These are phyloP conservation scores for Piscicola geometra DNA, from an alignment of 2,888 invertebrate genomes.

Conservation along the genomic window DNA sequence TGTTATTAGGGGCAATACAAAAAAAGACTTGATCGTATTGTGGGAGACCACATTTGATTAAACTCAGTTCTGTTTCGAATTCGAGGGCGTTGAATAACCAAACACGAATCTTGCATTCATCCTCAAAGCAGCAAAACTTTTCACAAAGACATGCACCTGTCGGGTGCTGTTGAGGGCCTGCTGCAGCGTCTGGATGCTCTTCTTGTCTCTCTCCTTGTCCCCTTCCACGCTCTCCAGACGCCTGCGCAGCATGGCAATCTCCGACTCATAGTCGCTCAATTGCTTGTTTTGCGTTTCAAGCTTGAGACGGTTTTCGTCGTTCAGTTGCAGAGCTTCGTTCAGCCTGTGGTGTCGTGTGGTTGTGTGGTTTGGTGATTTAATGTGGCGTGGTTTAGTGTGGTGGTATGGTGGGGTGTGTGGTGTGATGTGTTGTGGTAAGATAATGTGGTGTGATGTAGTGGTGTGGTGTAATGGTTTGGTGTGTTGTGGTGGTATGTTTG, in stretches of 20 bases:
- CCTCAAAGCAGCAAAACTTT: not conserved
- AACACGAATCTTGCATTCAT: not conserved
- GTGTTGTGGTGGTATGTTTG: too few species aligned
- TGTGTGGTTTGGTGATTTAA: too few species aligned
- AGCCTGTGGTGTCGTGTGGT: conserved; percentile 46
- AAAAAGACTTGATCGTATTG: too few species aligned
- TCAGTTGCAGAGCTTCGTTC: conserved; percentile 49
- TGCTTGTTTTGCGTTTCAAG: conserved; percentile 57
- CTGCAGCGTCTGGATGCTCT: conserved; percentile 52
- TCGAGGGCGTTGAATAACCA: too few species aligned
- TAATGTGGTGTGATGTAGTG: too few species aligned
- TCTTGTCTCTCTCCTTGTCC: conserved; percentile 53
- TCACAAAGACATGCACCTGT: conserved; percentile 48
- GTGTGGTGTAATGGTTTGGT: not conserved
- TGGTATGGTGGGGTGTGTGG: too few species aligned
- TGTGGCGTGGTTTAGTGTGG: not conserved
- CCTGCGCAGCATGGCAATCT: conserved; percentile 56
- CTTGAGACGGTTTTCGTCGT: conserved; percentile 51
- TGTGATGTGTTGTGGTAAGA: too few species aligned
- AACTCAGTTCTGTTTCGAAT: too few species aligned
- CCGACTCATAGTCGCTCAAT: conserved; percentile 56
- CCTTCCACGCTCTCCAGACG: conserved; percentile 50
- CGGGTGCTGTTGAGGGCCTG: conserved; percentile 51
- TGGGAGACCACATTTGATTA: too few species aligned
- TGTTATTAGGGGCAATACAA: too few species aligned